Evolutionary conservation across 1,140 invertebrate genomes (phyloP), one percentile per base, ranked within the genome.

Genomic region (Philopotamus ludificatus): DNA sequence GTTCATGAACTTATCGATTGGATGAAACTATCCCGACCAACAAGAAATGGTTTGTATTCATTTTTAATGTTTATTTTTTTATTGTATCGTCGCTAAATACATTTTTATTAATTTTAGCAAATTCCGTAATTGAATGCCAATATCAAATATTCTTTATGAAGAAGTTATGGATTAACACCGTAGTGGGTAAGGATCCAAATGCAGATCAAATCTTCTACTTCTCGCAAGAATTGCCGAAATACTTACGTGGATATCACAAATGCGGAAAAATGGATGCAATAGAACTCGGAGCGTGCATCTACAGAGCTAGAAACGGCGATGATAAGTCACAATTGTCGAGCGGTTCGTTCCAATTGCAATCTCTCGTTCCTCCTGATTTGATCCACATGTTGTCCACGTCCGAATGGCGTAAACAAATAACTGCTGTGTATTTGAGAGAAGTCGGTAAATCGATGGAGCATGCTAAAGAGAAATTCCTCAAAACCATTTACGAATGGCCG

Each of bases 101-200:
- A 21, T 10, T 23, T 7, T 51, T 61, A 49, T 51, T 65, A 34
- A 73, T 70, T 68, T 50, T 71, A 79, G 76, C 71, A 66, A 79
- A 79, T 16, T 67, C 73, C 39, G 83, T 86, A 65, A 80, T 91
- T 28, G 88, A 91, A 74, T 90, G 91, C 75, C 91, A 90, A 28
- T 97, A 97, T 76, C 85, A 97, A 80, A 88, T 97, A 70, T 95
- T 95, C 81, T 97, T 97, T 75, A 96, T 97, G 94, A 94, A 95
- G 74, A 98, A 98, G 76, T 78, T 98, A 1, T 98, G 96, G 95
- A 88, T 94, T 0, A 92, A 94, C 71, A 90, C 91, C 8, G 80
- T 90, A 21, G 93, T 95, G 0, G 95, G 94, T 0, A 87, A 86
- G 72, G 95, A 97, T 77, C 77, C 82, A 45, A 91, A 94, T 77